Evolutionary conservation across 2,797 vertebrate species (phyloP), one percentile per base, ranked within the genome.

Genomic region (Clarias platycephalus): DNA sequence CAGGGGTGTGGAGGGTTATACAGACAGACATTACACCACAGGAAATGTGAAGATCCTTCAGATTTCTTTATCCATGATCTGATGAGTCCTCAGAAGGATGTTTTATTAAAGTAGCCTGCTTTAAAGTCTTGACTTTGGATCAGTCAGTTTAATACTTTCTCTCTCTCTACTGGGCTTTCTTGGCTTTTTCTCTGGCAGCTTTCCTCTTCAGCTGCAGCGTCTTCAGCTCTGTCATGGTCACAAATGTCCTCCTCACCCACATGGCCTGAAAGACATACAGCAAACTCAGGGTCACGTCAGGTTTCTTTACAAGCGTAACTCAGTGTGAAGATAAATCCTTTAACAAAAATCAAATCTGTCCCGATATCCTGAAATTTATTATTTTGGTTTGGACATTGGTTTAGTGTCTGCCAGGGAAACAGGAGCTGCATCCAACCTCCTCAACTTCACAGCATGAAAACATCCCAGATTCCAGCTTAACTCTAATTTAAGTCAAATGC

Each of bases 221-320:
- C 93, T 98, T 98, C 83, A 99, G 93, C 89, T 98, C 96, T 2
- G 95, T 93, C 97, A 99, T 99, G 49, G 95, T 95, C 9, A 88
- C 94, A 91, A 99, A 94, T 34, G 97, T 97, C 94, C 94, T 96
- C 89, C 94, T 93, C 62, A 99, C 95, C 98, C 98, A 99, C 88
- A 95, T 89, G 37, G 95, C 87, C 98, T 99, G 90, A 75, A 91
- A 84, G 26, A 83, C 24, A 83, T 0, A 67, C 28, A 85, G 34
- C 75, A 60, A 37, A 37, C 62, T 15, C 26, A 83, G 18, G 28
- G 44, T 64, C 40, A 81, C 9, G 22, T 60, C 55, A 3, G 20
- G 20, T 62, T 77, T 5, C 58, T 8, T 62, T 20, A 57, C 12
- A 0, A 24, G 5, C n/a, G 80, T n/a, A 37, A 31, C 26, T 55